Conservation (phyloP, 23 tunicate genomes). For the Corella eumyota region DNA sequence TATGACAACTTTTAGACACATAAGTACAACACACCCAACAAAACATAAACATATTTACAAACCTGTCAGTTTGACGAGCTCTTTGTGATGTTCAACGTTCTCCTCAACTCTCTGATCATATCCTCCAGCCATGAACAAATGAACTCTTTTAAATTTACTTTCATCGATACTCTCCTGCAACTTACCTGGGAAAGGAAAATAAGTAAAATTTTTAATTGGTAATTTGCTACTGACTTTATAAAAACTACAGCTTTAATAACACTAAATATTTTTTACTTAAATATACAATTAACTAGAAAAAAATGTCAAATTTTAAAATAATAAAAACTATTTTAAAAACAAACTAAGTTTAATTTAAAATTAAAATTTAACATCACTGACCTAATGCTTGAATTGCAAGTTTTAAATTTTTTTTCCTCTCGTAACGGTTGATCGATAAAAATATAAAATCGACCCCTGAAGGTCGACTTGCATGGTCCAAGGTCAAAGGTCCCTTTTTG, state of each 20-base stretch:
- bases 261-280: too few relatives aligned
- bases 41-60: too few relatives aligned
- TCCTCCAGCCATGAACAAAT: constrained; percentile 88
- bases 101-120: constrained; percentile 71
- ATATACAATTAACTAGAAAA: not conserved
- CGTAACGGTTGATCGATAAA: constrained; percentile 88
- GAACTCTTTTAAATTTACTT: constrained; percentile 53
- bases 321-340: not conserved
- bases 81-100: constrained; percentile 62
- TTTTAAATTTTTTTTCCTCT: constrained; percentile 72
- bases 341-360: too few relatives aligned
- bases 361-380: too few relatives aligned
- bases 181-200: constrained; percentile 30
- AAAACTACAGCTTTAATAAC: too few relatives aligned
- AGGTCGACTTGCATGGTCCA: constrained; percentile 9
- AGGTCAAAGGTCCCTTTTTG: not conserved
- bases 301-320: not conserved
- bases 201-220: too few relatives aligned
- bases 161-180: constrained; percentile 28
- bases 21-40: too few relatives aligned
- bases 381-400: constrained; percentile 81
- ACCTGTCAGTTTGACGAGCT: constrained; percentile 48
- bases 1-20: too few relatives aligned
- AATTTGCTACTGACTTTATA: too few relatives aligned
- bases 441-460: constrained; percentile 17